Conservation (phyloP, 2,888 invertebrate genomes). For the Penaeus monodon region DNA sequence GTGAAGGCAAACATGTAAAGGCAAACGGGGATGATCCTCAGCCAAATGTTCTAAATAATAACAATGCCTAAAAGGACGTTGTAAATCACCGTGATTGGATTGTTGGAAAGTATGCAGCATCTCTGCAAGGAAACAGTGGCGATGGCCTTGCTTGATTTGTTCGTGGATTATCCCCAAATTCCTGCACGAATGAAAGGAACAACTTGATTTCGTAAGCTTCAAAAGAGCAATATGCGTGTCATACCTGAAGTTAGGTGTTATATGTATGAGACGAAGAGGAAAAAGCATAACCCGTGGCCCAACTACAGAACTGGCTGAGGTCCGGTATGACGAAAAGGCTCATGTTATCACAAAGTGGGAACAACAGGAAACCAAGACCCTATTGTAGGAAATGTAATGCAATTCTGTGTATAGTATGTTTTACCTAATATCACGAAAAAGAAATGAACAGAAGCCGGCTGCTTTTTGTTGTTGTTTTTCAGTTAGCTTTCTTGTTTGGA, state of each 20-base stretch:
- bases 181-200: conserved; percentile 6
- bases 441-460: too few species aligned
- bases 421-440: background rate
- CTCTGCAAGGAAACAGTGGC: conserved; percentile 15
- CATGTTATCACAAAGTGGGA: background rate
- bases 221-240: conserved; percentile 13
- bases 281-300: background rate
- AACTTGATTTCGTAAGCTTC: conserved; percentile 25
- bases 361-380: background rate
- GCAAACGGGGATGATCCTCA: conserved; percentile 31
- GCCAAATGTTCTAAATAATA: conserved; percentile 18
- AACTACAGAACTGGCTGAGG: conserved; percentile 9
- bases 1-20: conserved; percentile 5
- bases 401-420: conserved; percentile 11
- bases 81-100: conserved; percentile 33
- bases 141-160: conserved; percentile 29
- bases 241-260: conserved; percentile 21
- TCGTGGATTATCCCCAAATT: conserved; percentile 9
- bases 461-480: too few species aligned
- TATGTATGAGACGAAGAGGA: background rate
- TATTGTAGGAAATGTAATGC: conserved; percentile 20
- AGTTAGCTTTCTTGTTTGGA: too few species aligned
- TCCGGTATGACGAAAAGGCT: conserved; percentile 22
- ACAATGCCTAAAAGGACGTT: conserved; percentile 10
- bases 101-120: conserved; percentile 30